Conservation (phyloP, 2,888 invertebrate species). For the Oscheius sp. region DNA sequence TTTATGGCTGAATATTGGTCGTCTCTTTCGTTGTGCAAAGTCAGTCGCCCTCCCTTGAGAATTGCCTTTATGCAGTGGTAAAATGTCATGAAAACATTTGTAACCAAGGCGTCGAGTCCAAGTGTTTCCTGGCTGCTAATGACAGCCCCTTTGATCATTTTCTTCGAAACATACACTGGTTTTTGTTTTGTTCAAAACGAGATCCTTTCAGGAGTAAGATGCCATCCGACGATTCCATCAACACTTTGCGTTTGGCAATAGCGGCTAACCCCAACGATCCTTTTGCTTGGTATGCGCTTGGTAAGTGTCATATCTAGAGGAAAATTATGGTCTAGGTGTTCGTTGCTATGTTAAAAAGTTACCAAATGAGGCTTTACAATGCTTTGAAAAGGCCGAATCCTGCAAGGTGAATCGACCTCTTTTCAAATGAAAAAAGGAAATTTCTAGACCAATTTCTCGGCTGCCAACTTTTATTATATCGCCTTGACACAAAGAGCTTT, state of each 20-base stretch:
- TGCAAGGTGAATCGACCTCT: conserved; percentile 43
- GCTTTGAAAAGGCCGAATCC: conserved; percentile 42
- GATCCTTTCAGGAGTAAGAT: not conserved
- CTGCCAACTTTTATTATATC: conserved; percentile 46
- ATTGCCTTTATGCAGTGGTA: too few relatives aligned
- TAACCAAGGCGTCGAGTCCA: too few relatives aligned
- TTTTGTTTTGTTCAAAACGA: not conserved
- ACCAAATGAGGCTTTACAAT: conserved; percentile 38
- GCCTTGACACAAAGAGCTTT: conserved; percentile 32
- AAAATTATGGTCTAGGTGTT: conserved; percentile 35
- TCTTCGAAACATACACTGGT: too few relatives aligned
- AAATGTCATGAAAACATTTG: too few relatives aligned
- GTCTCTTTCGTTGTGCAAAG: too few relatives aligned
- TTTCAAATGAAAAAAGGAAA: not conserved
- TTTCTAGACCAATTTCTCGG: conserved; percentile 39
- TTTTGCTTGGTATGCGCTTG: conserved; percentile 45
- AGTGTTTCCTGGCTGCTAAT: too few relatives aligned
- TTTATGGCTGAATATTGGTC: too few relatives aligned
- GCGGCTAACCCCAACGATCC: conserved; percentile 47
- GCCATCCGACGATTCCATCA: conserved; percentile 24
- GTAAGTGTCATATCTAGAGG: conserved; percentile 17
- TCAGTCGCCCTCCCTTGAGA: too few relatives aligned
- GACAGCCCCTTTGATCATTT: not conserved
- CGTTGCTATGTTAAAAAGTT: conserved; percentile 37
- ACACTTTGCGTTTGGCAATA: conserved; percentile 31